Evolutionary conservation across 2,888 invertebrate genomes (phyloP).

Genomic region (Mechanitis mazaeus): DNA sequence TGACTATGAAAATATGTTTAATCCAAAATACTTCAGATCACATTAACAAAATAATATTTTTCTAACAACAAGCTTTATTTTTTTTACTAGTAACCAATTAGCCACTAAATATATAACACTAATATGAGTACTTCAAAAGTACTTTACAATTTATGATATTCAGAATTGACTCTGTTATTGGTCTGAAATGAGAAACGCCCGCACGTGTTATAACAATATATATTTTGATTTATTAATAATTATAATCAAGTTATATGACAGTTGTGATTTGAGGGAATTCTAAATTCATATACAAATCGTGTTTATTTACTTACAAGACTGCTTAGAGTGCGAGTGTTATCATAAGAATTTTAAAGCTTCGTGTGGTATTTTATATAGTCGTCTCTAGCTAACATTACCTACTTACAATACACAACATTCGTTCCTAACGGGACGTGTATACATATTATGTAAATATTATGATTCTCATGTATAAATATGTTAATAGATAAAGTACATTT

Average conservation of each 20-base stretch:
- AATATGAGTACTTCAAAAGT: constrained; percentile 57
- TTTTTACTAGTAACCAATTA: constrained; percentile 46
- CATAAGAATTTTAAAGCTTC: constrained; percentile 78
- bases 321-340: constrained; percentile 74
- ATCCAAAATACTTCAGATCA: constrained; percentile 63
- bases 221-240: constrained; percentile 4
- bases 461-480: constrained; percentile 73
- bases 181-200: constrained; percentile 58
- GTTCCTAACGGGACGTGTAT: constrained; percentile 77
- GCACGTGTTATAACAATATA: constrained; percentile 27
- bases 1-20: constrained; percentile 27
- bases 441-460: constrained; percentile 76
- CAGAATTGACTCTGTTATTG: constrained; percentile 72
- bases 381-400: constrained; percentile 71
- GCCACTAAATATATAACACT: constrained; percentile 53
- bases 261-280: constrained; percentile 30
- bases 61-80: constrained; percentile 55
- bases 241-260: constrained; percentile 10
- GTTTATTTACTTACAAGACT: constrained; percentile 51
- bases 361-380: constrained; percentile 72
- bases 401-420: constrained; percentile 72
- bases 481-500: constrained; percentile 71
- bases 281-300: constrained; percentile 49
- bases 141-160: constrained; percentile 57
- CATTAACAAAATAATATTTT: constrained; percentile 68